Percentiles rank a stretch among this genome's conserved stretches.
phyloP scores from a whole-genome alignment of 2,888 invertebrate genomes.

The Salpingus planirostris region DNA sequence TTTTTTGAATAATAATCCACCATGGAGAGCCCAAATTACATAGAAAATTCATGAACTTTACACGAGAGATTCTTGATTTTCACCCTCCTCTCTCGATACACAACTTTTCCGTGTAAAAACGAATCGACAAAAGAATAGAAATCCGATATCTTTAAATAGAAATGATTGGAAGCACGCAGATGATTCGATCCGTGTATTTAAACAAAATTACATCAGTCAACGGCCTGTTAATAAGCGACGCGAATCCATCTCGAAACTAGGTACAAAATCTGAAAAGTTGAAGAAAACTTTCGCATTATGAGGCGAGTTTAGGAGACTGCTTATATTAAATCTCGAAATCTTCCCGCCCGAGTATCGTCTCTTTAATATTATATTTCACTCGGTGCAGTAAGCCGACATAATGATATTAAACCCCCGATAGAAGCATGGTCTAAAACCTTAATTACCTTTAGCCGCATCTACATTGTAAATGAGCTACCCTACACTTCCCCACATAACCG shows the following conservation, averaged over 20 bases:
- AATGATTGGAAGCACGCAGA: too few species aligned
- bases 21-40: slow-evolving; percentile 18
- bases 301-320: slow-evolving; percentile 7
- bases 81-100: slow-evolving; percentile 8
- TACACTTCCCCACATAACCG: slow-evolving; percentile 6
- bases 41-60: slow-evolving; percentile 21
- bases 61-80: slow-evolving; percentile 13
- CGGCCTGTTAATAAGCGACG: too few species aligned
- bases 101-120: too few species aligned
- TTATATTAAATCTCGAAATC: slow-evolving; percentile 11
- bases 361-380: slow-evolving; percentile 11
- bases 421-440: slow-evolving; percentile 13
- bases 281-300: slow-evolving; percentile 5
- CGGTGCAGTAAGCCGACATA: slow-evolving; percentile 8
- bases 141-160: too few species aligned
- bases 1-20: slow-evolving; percentile 18
- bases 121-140: too few species aligned
- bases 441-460: slow-evolving; percentile 11
- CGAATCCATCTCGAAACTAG: neutral
- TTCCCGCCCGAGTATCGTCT: slow-evolving; percentile 2
- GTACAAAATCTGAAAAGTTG: slow-evolving; percentile 9
- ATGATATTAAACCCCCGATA: slow-evolving; percentile 11
- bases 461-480: slow-evolving; percentile 14
- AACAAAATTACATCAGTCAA: too few species aligned
- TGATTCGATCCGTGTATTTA: too few species aligned